These are phyloP conservation scores for Embidobia sp. DNA, from an alignment of 2,888 invertebrate species.

Conservation along the genomic window DNA sequence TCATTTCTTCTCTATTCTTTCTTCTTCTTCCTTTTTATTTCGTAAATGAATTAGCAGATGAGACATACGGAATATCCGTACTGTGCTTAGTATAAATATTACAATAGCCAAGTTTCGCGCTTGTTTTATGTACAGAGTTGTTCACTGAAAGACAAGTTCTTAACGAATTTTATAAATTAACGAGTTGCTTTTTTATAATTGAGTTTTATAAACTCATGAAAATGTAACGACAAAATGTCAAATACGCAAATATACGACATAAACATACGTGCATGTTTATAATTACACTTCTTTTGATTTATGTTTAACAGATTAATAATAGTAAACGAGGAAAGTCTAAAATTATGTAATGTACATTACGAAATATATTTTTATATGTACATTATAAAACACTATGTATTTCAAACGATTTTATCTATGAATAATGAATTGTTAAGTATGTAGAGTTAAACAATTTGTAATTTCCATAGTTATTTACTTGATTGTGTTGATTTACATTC, in stretches of 20 bases:
- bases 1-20: too few relatives aligned
- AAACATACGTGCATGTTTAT: background rate
- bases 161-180: slow-evolving; percentile 34
- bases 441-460: background rate
- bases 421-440: background rate
- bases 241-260: background rate
- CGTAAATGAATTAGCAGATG: too few relatives aligned
- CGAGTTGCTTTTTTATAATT: slow-evolving; percentile 29
- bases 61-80: slow-evolving; percentile 6
- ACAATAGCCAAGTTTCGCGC: slow-evolving; percentile 20
- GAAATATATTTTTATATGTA: slow-evolving; percentile 26
- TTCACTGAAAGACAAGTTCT: slow-evolving; percentile 16
- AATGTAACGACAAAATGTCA: slow-evolving; percentile 19
- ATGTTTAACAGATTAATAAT: background rate
- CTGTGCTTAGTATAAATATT: slow-evolving; percentile 6
- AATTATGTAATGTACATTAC: slow-evolving; percentile 17
- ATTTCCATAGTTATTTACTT: too few relatives aligned
- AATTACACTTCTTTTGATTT: slow-evolving; percentile 5
- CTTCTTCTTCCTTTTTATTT: too few relatives aligned
- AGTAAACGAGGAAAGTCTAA: slow-evolving; percentile 11
- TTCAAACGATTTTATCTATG: background rate
- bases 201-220: slow-evolving; percentile 16
- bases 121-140: slow-evolving; percentile 31
- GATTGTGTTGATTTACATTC: too few relatives aligned
- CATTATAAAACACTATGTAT: background rate